These are phyloP conservation scores for Megathymus violae DNA, from an alignment of 1,140 invertebrate genomes.

Conservation along the genomic window DNA sequence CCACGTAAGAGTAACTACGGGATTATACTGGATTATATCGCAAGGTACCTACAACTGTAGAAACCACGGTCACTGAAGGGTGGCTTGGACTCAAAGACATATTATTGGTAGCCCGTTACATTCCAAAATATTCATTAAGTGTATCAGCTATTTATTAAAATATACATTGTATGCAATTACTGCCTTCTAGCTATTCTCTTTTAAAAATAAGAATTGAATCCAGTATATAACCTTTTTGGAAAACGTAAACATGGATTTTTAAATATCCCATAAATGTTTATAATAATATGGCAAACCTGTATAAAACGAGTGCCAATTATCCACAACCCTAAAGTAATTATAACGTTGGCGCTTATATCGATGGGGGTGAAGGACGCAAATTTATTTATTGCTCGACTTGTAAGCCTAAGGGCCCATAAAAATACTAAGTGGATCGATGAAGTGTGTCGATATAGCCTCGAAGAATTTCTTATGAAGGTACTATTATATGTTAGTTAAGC, in stretches of 20 bases:
- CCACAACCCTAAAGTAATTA: slow-evolving; percentile 24
- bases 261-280: slow-evolving; percentile 6
- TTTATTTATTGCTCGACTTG: slow-evolving; percentile 26
- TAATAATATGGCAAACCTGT: slow-evolving; percentile 10
- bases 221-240: slow-evolving; percentile 6
- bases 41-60: too few relatives aligned
- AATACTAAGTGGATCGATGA: slow-evolving; percentile 24
- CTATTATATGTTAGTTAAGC: not conserved
- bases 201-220: too few relatives aligned
- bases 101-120: too few relatives aligned
- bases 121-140: too few relatives aligned
- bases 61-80: too few relatives aligned
- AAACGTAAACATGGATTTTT: slow-evolving; percentile 4
- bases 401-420: slow-evolving; percentile 25
- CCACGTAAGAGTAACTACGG: too few relatives aligned
- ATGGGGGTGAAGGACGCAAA: slow-evolving; percentile 24
- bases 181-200: too few relatives aligned
- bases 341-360: slow-evolving; percentile 19
- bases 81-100: too few relatives aligned
- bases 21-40: too few relatives aligned
- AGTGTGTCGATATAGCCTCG: slow-evolving; percentile 20
- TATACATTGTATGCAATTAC: too few relatives aligned
- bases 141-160: too few relatives aligned
- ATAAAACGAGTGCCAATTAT: slow-evolving; percentile 17
- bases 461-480: not conserved